These are phyloP conservation scores for Apolygus lucorum DNA, from an alignment of 1,140 invertebrate species.

Conservation along the genomic window DNA sequence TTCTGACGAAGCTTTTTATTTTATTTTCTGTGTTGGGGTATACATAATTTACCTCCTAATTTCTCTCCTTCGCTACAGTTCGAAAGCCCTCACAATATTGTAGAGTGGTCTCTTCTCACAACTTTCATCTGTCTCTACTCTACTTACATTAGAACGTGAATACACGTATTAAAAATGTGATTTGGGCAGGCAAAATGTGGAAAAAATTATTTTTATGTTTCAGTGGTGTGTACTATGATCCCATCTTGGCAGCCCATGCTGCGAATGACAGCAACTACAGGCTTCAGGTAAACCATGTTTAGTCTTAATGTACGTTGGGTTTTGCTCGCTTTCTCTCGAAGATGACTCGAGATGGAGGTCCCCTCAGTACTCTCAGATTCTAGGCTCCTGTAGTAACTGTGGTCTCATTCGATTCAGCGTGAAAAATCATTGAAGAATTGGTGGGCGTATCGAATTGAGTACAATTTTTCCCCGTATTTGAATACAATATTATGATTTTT, in stretches of 20 bases:
- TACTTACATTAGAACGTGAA: neutral
- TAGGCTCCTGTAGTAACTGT: too few relatives aligned
- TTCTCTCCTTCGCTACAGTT: neutral
- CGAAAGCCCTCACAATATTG: neutral
- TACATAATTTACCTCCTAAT: slow-evolving; percentile 14
- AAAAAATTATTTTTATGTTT: slow-evolving; percentile 42
- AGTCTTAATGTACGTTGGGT: too few relatives aligned
- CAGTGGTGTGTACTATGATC: slow-evolving; percentile 88
- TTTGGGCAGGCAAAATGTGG: too few relatives aligned
- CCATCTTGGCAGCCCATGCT: slow-evolving; percentile 80
- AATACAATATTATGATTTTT: too few relatives aligned
- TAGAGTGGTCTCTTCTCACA: neutral
- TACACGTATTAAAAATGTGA: neutral
- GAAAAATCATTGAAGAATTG: too few relatives aligned
- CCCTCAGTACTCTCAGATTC: too few relatives aligned
- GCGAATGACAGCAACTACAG: slow-evolving; percentile 76
- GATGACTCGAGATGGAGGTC: too few relatives aligned
- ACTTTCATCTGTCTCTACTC: too few relatives aligned
- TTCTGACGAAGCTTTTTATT: slow-evolving; percentile 1
- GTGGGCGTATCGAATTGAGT: too few relatives aligned
- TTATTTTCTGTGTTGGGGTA: neutral
- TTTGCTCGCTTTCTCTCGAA: too few relatives aligned
- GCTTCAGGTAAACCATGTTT: slow-evolving; percentile 72
- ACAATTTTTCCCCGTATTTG: too few relatives aligned
- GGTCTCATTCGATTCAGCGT: too few relatives aligned